Percentiles rank a stretch among this genome's conserved stretches.
Conservation (phyloP, 2,113 vertebrate species). For the Podarcis cretensis region DNA sequence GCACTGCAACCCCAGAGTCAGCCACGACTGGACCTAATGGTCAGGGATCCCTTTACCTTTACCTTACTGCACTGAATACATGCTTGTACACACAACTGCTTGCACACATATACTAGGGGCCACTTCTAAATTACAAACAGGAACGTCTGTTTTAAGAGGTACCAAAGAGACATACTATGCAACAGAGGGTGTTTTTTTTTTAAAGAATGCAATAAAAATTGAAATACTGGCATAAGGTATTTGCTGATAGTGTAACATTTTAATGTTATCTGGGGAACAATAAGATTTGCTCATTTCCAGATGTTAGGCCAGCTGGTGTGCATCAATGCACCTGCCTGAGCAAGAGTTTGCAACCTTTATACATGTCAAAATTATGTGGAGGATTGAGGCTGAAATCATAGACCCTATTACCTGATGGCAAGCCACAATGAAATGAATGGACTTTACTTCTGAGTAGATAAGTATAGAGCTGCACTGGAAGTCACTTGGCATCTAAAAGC, state of each 20-base stretch:
- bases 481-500: not conserved
- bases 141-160: not conserved
- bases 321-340: not conserved
- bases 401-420: not conserved
- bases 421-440: not conserved
- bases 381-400: not conserved
- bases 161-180: not conserved
- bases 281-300: conserved; percentile 16
- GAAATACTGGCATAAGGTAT: not conserved
- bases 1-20: too few species aligned
- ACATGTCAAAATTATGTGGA: not conserved
- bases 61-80: not conserved
- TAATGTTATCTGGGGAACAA: conserved; percentile 4
- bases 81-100: not conserved
- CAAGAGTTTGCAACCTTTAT: conserved; percentile 12
- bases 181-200: not conserved
- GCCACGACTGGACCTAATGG: too few species aligned
- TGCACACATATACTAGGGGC: not conserved
- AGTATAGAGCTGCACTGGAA: not conserved
- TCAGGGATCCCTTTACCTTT: too few species aligned
- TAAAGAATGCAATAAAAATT: not conserved
- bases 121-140: not conserved
- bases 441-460: not conserved
- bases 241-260: conserved; percentile 8
- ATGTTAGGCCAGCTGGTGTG: not conserved